Conservation (phyloP, 2,113 vertebrate genomes). For the Perccottus glenii region DNA sequence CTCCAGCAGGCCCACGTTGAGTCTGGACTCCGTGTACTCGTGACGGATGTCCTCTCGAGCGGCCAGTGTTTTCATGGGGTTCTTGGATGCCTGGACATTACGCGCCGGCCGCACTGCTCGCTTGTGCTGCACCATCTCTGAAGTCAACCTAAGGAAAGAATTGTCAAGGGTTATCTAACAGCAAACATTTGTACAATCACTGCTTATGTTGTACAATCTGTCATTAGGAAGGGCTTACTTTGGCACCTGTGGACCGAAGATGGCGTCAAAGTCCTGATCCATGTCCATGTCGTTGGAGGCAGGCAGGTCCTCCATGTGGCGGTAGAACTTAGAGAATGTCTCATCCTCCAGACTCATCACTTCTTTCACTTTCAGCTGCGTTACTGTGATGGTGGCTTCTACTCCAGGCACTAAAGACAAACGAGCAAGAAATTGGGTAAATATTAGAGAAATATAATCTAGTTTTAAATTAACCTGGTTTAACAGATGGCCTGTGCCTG, state of each 20-base stretch:
- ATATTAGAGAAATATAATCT: too few relatives aligned
- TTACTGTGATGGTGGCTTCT: slow-evolving; percentile 91
- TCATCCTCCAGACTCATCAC: slow-evolving; percentile 97
- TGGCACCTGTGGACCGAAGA: slow-evolving; percentile 90
- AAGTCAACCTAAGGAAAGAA: slow-evolving; percentile 80
- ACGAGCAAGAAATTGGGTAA: too few relatives aligned
- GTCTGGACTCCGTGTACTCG: slow-evolving; percentile 92
- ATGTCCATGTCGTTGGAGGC: slow-evolving; percentile 82
- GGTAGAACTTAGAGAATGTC: slow-evolving; percentile 95
- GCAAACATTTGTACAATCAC: neutral
- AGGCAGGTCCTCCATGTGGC: slow-evolving; percentile 79
- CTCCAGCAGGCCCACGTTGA: slow-evolving; percentile 93
- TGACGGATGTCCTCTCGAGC: slow-evolving; percentile 92
- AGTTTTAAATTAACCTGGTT: too few relatives aligned
- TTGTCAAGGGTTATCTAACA: too few relatives aligned
- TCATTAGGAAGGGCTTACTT: slow-evolving; percentile 78
- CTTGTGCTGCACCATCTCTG: slow-evolving; percentile 92
- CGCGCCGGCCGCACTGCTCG: slow-evolving; percentile 88
- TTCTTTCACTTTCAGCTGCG: slow-evolving; percentile 92
- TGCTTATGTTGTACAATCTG: neutral
- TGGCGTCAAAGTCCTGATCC: slow-evolving; percentile 89
- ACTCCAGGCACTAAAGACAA: slow-evolving; percentile 80
- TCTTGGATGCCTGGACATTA: slow-evolving; percentile 90
- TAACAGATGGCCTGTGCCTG: too few relatives aligned
- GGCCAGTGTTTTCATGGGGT: slow-evolving; percentile 92